phyloP scores from a whole-genome alignment of 2,888 invertebrate species.

The Tachina grossa region DNA sequence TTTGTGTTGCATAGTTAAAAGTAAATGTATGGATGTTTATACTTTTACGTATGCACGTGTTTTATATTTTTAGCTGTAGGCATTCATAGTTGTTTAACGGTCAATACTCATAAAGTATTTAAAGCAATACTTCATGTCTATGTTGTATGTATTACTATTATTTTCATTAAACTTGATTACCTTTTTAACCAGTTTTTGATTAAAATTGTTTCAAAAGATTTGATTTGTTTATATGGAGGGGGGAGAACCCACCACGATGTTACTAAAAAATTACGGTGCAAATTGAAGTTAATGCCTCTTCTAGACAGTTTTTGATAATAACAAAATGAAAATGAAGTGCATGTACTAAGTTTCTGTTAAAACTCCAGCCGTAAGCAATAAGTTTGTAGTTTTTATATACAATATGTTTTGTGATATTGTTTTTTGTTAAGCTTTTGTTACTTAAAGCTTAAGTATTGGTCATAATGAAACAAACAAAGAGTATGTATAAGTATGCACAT shows the following conservation, averaged over 20 bases:
- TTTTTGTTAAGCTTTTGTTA: constrained; percentile 58
- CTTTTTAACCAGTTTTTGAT: no score
- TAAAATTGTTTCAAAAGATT: neutral
- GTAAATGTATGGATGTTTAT: no score
- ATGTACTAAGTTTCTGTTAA: constrained; percentile 61
- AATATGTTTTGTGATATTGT: constrained; percentile 14
- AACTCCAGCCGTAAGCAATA: constrained; percentile 69
- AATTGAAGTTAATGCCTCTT: constrained; percentile 26
- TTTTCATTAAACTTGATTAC: no score
- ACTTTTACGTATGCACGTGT: no score
- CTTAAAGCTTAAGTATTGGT: constrained; percentile 58
- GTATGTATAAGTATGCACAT: no score
- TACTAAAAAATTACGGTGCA: constrained; percentile 37
- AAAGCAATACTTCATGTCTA: no score
- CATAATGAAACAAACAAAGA: constrained; percentile 40
- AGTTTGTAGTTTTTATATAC: constrained; percentile 50
- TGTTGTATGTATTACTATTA: no score
- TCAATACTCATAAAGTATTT: no score
- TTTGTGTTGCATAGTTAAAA: no score
- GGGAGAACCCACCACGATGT: no score
- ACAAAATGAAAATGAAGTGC: constrained; percentile 53
- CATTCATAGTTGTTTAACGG: no score
- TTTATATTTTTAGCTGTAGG: no score
- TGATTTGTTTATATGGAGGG: neutral
- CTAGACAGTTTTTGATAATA: constrained; percentile 25